Base-by-base conservation (phyloP, 37 sponge, comb jelly and placozoan species). In the Lycopodina hypogea region DNA sequence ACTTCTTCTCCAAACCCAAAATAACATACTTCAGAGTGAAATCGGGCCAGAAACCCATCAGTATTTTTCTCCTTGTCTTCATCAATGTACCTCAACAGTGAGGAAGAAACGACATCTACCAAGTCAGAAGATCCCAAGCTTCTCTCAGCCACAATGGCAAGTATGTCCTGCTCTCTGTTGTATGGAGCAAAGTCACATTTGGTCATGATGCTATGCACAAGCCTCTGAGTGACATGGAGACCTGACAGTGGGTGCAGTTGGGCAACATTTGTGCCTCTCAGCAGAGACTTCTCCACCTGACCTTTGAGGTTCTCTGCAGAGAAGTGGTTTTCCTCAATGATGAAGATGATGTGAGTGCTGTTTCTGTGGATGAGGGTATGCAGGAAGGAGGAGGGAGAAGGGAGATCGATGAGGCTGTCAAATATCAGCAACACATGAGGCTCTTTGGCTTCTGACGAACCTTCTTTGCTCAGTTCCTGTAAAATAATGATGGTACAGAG, bases 201-300 rank as follows among this genome's bases (percentile, higher is more conserved):
- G 32, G 42, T 53, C 30, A 73, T 23, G 36, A 87, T 24, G 23
- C 74, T 38, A 66, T 83, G 76, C 18, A 88, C 83, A 7, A 88
- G 35, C 50, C 89, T 66, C 80, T 83, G 89, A 6, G 79, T 78
- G 61, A 79, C 29, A 39, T 78, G 84, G 21, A 87, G 72, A 3
- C 24, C 21, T 22, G 71, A 60, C 37, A 87, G 66, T 2, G 88
- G 78, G 17, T 63, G n/a, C 38, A 87, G 26, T 14, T 21, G 2
- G 36, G 55, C 52, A 1, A 45, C 19, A 29, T 37, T 42, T 21
- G 33, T 45, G 22, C 83, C 83, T 38, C 88, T 60, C 28, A 59
- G 3, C 19, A 87, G 83, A 23, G 34, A 34, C 29, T 22, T 7
- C 39, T 82, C 80, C 1, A 71, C 36, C 72, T 69, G 60, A 12